phyloP scores from a whole-genome alignment of 2,113 vertebrate species.

The Corvus hawaiiensis region DNA sequence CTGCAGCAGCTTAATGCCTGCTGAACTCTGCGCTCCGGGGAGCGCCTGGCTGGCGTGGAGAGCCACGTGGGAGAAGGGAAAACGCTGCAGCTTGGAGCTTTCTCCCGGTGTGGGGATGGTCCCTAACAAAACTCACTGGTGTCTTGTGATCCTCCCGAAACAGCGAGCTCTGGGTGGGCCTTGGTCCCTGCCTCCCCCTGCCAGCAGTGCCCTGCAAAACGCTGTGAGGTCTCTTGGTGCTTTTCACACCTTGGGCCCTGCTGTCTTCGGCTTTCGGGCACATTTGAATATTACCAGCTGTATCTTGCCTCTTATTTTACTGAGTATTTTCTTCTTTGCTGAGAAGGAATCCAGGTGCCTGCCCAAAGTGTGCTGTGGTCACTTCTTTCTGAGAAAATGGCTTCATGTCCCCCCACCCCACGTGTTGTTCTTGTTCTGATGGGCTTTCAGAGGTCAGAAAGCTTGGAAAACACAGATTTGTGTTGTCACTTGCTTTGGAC shows the following conservation, averaged over 20 bases:
- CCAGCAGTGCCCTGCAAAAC: neutral
- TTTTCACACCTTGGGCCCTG: neutral
- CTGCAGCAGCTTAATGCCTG: neutral
- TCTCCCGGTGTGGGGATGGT: neutral
- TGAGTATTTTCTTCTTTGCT: neutral
- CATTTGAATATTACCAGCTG: neutral
- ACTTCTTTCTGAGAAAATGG: neutral
- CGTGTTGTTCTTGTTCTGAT: neutral
- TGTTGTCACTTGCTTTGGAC: neutral
- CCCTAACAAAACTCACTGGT: rapidly evolving
- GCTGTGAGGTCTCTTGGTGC: neutral
- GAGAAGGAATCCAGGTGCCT: rapidly evolving
- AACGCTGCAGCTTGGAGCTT: neutral
- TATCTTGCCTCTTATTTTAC: neutral
- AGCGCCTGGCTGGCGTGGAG: rapidly evolving
- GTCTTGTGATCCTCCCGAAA: rapidly evolving
- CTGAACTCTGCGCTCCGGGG: neutral
- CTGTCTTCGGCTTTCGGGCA: neutral
- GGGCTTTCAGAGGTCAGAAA: neutral
- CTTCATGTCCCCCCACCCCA: rapidly evolving
- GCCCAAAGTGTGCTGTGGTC: neutral
- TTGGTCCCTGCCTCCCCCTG: neutral
- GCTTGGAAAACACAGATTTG: neutral
- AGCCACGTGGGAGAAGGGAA: neutral
- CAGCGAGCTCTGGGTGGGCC: neutral